Evolutionary conservation across 2,113 vertebrate genomes (phyloP), one percentile per base, ranked within the genome.

Genomic region (Nettapus auritus): DNA sequence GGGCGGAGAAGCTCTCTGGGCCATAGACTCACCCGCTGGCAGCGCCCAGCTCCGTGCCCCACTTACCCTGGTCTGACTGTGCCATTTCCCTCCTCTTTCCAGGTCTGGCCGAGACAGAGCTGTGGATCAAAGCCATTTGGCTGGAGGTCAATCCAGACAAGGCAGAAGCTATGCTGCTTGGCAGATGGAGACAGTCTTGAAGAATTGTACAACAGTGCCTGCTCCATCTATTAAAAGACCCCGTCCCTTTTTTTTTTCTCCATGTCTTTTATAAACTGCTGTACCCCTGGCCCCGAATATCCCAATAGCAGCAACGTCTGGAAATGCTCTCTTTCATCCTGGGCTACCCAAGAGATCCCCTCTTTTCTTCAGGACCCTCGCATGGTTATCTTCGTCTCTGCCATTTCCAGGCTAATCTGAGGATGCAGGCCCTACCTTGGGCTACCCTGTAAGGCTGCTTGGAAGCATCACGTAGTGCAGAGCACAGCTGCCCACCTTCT

Each of bases 391-490:
- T 76, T 40, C 68, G 44, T 78, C 69, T 52, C 73, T 84, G 84
- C 69, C 57, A 3, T 60, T 76, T 62, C 89, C 23, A 50, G 93
- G 75, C 93, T 95, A 95, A 95, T 94, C 94, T 91, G 25, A 87
- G 82, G 85, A 91, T 67, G 87, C 96, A 96, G 91, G 75, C 70
- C 50, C 79, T 96, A 93, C 95, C 89, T 95, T 91, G 93, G 89
- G 94, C 94, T 96, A 86, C 89, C 75, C 94, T 88, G 95, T 77
- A 96, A 96, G 89, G 91, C 87, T 86, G 74, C 79, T 97, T 93
- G 93, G 94, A 92, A 90, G 81, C 62, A 18, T 60, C 8, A 0
- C 46, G 40, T 77, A 88, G 89, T 2, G 1, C 70, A 76, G 89
- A 87, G 87, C 91, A 86, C 96, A 96, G 95, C 96, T 95, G 96